Base-by-base conservation (phyloP, 2,888 invertebrate species). In the Tryphoninae sp. region DNA sequence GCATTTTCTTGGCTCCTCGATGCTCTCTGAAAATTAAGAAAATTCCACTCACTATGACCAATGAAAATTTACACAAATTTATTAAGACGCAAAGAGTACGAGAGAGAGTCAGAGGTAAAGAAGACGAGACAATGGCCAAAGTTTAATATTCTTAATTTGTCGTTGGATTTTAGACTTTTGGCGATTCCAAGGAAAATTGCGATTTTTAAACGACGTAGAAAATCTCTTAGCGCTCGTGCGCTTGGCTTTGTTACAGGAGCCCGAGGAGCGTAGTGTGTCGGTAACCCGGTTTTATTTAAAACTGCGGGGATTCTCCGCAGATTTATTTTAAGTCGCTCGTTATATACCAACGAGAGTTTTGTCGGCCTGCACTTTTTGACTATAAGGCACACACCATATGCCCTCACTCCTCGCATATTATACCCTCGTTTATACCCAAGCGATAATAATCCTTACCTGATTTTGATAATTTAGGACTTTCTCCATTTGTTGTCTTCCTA, bases 251-350 rank as follows among this genome's bases (percentile, higher is more conserved):
- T 45, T 33, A 19, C 58, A 7, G 13, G 19, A 19, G 1, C 7
- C 1, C 0, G 58, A 16, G 80, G 71, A 75, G 59, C 71, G 69
- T 61, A 19, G 72, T 76, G 84, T 85, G 86, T 86, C 84, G 85
- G 84, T 88, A 87, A 87, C 87, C 87, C 86, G 86, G 87, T 89
- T 89, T 90, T 89, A 89, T 89, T 90, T 89, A 87, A 90, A 90
- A 89, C 89, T 85, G 78, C 82, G 84, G 84, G 85, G 87, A 89
- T 89, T 88, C 88, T 89, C 86, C 86, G 87, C 82, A 83, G 86
- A 89, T 87, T 90, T 90, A 90, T 90, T 90, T 90, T 89, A 83
- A 79, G 87, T 86, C 86, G 87, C 86, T 86, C 84, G 85, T 71
- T 69, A 22, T 77, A 65, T 68, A 69, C 33, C 13, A 59, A 53